Evolutionary conservation across 1,140 invertebrate species (phyloP).

Genomic region (Bombus consobrinus): DNA sequence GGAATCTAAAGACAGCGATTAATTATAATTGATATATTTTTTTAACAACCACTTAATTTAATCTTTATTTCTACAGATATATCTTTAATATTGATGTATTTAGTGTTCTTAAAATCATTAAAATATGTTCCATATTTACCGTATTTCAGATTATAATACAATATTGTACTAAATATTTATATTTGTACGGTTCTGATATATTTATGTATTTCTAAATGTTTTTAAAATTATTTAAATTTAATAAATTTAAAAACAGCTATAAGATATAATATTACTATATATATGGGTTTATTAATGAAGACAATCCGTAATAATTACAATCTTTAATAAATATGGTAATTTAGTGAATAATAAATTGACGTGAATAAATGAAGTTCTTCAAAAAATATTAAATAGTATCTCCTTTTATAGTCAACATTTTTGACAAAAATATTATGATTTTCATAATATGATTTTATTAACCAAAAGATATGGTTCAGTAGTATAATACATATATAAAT

Average conservation of each 20-base stretch:
- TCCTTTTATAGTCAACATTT: too few relatives aligned
- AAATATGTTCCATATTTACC: neutral
- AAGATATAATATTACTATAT: neutral
- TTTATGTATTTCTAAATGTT: neutral
- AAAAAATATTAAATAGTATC: too few relatives aligned
- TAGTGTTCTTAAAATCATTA: neutral
- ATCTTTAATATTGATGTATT: neutral
- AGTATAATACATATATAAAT: too few relatives aligned
- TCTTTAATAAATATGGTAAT: neutral
- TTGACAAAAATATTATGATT: too few relatives aligned
- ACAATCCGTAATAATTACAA: neutral
- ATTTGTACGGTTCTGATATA: neutral
- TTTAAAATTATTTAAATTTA: neutral
- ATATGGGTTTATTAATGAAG: neutral
- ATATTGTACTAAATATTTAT: neutral
- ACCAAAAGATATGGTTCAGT: too few relatives aligned
- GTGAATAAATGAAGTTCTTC: too few relatives aligned
- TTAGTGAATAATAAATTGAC: too few relatives aligned
- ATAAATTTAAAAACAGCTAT: too few relatives aligned
- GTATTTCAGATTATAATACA: neutral
- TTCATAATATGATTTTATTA: too few relatives aligned
- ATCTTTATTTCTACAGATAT: neutral
- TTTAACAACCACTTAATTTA: neutral
- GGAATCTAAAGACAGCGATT: conserved; percentile 78
- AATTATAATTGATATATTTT: conserved; percentile 37